These are phyloP conservation scores for Eurystomus glaucurus DNA, from an alignment of 2,797 vertebrate genomes.

Conservation along the genomic window DNA sequence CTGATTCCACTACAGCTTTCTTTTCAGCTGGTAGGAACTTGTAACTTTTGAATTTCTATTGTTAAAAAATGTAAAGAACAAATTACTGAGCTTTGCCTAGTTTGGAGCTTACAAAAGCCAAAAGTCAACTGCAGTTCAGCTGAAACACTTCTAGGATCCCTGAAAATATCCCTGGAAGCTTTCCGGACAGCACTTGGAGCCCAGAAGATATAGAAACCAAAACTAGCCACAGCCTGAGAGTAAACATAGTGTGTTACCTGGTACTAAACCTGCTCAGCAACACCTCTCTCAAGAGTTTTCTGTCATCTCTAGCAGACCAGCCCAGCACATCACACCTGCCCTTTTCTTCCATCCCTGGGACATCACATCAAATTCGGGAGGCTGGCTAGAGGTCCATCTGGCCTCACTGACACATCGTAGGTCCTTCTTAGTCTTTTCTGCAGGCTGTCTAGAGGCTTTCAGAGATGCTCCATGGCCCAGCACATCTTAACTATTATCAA, in stretches of 20 bases:
- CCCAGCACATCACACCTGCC: neutral
- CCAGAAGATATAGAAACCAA: neutral
- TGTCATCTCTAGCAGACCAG: neutral
- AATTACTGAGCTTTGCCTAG: neutral
- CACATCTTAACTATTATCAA: neutral
- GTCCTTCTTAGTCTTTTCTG: neutral
- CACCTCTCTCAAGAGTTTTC: neutral
- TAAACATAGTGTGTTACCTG: neutral
- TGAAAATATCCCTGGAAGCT: neutral
- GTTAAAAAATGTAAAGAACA: neutral
- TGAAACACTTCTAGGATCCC: neutral
- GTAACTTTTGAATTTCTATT: neutral
- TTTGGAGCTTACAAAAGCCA: neutral
- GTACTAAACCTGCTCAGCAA: neutral
- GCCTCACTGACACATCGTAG: neutral
- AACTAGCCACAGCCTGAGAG: neutral
- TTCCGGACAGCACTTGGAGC: neutral
- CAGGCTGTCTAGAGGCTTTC: neutral
- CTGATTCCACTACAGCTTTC: neutral
- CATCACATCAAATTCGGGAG: neutral
- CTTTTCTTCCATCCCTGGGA: neutral
- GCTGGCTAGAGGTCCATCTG: neutral
- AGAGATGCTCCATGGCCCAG: neutral
- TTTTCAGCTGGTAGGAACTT: neutral
- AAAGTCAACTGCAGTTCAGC: conserved; percentile 10